Base-by-base conservation (phyloP, 2,797 vertebrate genomes). In the Gambelia wislizenii region DNA sequence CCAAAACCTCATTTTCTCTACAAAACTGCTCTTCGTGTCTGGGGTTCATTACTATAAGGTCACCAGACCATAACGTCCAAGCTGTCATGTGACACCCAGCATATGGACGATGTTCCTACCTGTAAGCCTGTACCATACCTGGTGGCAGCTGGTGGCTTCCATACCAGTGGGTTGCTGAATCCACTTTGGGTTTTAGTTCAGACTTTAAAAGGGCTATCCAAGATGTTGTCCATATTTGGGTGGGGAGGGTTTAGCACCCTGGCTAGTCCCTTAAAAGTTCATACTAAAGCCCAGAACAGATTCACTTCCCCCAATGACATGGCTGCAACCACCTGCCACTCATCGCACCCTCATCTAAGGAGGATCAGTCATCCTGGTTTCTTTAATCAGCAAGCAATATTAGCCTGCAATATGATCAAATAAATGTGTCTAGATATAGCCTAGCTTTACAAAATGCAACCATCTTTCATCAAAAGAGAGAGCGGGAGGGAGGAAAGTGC, bases 401-500 rank as follows among this genome's bases (percentile, higher is more conserved):
- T 44, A 78, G 75, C 7, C 30, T 18, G 33, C 39, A 70, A 84
- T 72, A 52, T 67, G 75, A 67, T 86, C 75, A 67, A 78, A 67
- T 44, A 36, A 33, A 67, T 30, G 12, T 27, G 33, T 49, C 13
- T 78, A 36, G 20, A 54, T 72, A 54, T 49, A 27, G 67, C 33
- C 47, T 4, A 10, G 22, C 59, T 64, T 67, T 52, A 27, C 69
- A 86, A 78, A 78, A 86, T 77, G 30, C 7, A 8, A 2, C 54
- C 44, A 30, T 86, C 59, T 44, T 64, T 86, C 59, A 67, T 78
- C 75, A 67, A 78, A 64, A 67, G 74, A 67, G 27, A 77, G 70
- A 27, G 27, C 2, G 75, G 22, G 13, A 13, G 16, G 49, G 27
- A 42, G 22, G 72, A 27, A 39, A 25, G 2, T 18, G 25, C 52